Conservation (phyloP, 2,797 vertebrate genomes). For the Crocidura indochinensis region DNA sequence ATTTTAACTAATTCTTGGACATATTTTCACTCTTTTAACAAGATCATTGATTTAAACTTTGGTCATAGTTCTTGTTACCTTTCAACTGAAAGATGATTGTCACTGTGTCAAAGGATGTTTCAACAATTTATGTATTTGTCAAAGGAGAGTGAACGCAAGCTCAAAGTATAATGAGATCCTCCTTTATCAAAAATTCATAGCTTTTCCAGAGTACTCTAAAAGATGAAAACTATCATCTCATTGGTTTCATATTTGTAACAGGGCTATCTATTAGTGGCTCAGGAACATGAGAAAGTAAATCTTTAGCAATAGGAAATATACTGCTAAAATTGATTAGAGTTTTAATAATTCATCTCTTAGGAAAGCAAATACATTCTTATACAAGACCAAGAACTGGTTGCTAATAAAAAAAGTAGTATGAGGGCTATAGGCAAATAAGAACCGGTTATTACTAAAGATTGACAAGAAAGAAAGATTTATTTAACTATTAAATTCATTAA, state of each 20-base stretch:
- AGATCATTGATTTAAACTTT: background rate
- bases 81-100: background rate
- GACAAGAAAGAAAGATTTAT: background rate
- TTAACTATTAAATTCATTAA: constrained; percentile 28
- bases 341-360: background rate
- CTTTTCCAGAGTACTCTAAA: background rate
- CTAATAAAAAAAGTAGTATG: background rate
- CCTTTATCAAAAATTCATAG: background rate
- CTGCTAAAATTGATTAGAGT: constrained; percentile 3
- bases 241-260: background rate
- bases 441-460: background rate
- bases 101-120: background rate
- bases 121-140: background rate
- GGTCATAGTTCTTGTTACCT: background rate
- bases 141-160: background rate
- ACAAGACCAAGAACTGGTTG: background rate
- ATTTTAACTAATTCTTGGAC: background rate
- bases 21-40: background rate
- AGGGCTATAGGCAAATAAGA: background rate
- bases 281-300: background rate
- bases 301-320: background rate
- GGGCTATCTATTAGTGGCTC: background rate
- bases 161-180: background rate
- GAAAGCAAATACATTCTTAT: background rate
- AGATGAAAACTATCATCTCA: background rate